Evolutionary conservation across 2,113 vertebrate genomes (phyloP).

Genomic region (Calyptommatus sinebrachiatus): DNA sequence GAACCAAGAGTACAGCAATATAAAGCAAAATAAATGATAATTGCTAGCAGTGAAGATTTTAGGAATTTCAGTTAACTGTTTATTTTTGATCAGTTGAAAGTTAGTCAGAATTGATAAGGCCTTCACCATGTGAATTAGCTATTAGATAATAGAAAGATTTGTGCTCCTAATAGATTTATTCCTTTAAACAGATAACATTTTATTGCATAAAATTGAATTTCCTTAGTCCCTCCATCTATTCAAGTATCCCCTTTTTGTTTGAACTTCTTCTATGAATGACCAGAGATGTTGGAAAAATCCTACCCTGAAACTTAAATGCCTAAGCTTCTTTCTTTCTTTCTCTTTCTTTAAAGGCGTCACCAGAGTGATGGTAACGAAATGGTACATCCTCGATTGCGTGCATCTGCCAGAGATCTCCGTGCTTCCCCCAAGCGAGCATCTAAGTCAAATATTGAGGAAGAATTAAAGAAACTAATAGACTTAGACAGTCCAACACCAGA

Average conservation of each 20-base stretch:
- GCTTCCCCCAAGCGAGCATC: slow-evolving; percentile 83
- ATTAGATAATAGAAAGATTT: slow-evolving; percentile 19
- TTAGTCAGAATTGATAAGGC: not conserved
- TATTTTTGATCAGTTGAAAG: not conserved
- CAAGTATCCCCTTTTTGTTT: not conserved
- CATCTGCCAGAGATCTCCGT: slow-evolving; percentile 89
- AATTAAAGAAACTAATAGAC: slow-evolving; percentile 87
- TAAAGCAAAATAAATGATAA: not conserved
- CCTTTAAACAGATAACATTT: slow-evolving; percentile 38
- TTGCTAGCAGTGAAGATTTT: not conserved
- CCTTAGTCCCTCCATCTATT: slow-evolving; percentile 14
- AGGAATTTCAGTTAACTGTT: not conserved
- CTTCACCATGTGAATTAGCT: not conserved
- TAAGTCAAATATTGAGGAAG: slow-evolving; percentile 91
- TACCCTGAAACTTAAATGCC: slow-evolving; percentile 36
- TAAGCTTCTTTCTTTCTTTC: slow-evolving; percentile 56
- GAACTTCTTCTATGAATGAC: not conserved
- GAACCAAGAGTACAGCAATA: not conserved
- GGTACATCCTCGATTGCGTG: slow-evolving; percentile 78
- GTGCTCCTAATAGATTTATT: slow-evolving; percentile 43
- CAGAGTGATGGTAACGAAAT: slow-evolving; percentile 88
- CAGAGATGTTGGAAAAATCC: slow-evolving; percentile 22
- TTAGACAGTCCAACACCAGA: slow-evolving; percentile 83
- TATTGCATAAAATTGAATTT: slow-evolving; percentile 17
- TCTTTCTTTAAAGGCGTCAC: slow-evolving; percentile 81